Conservation (phyloP, 2,797 vertebrate genomes). For the Artibeus lituratus region DNA sequence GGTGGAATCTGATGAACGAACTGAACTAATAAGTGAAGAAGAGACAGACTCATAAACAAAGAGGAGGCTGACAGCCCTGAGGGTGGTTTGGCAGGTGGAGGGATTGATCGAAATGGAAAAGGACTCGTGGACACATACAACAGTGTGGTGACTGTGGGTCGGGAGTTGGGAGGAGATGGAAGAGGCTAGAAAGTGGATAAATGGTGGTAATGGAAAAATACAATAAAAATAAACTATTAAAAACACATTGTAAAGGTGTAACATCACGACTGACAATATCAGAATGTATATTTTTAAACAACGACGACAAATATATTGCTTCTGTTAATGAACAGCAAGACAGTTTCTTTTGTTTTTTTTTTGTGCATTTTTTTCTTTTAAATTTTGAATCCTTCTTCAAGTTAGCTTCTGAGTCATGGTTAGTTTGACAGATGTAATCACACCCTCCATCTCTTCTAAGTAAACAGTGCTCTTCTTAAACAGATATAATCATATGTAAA, state of each 20-base stretch:
- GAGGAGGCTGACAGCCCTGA: background rate
- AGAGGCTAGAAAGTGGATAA: background rate
- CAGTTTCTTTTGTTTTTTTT: background rate
- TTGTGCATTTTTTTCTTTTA: background rate
- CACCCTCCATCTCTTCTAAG: background rate
- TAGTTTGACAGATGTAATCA: conserved; percentile 13
- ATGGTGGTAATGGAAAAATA: background rate
- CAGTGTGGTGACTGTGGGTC: background rate
- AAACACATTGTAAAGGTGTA: background rate
- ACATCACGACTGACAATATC: background rate
- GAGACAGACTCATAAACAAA: background rate
- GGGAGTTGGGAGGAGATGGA: background rate
- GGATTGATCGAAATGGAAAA: background rate
- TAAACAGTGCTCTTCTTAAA: background rate
- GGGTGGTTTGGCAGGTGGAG: background rate
- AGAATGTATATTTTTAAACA: background rate
- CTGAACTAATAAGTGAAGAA: background rate
- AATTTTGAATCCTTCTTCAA: background rate
- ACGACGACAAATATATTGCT: background rate
- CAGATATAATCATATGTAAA: conserved; percentile 23
- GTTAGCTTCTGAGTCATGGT: conserved; percentile 30
- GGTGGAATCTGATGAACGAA: background rate
- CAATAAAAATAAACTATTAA: background rate
- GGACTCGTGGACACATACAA: background rate
- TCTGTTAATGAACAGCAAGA: background rate